These are phyloP conservation scores for Eupeodes luniger DNA, from an alignment of 2,888 invertebrate species.

Conservation along the genomic window DNA sequence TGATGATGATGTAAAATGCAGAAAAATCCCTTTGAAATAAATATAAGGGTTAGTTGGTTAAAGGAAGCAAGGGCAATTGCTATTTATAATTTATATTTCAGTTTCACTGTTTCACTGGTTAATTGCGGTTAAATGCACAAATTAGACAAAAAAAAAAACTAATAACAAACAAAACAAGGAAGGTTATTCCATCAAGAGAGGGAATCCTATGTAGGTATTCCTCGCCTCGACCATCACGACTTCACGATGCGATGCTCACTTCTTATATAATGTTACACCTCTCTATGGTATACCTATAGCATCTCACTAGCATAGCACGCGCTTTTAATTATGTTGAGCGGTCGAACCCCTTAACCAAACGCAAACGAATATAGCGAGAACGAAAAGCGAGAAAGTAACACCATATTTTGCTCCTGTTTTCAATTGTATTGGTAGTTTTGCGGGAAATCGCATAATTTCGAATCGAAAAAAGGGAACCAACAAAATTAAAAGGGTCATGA, in stretches of 20 bases:
- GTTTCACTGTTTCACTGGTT: constrained; percentile 34
- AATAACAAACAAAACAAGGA: constrained; percentile 52
- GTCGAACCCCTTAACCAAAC: constrained; percentile 29
- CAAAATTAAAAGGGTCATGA: constrained; percentile 52
- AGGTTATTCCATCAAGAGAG: constrained; percentile 24
- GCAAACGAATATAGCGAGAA: too few relatives aligned
- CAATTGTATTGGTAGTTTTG: constrained; percentile 36
- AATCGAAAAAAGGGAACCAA: constrained; percentile 14
- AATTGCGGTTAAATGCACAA: constrained; percentile 70
- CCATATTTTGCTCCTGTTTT: constrained; percentile 18
- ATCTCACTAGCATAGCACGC: constrained; percentile 53
- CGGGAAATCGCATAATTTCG: constrained; percentile 51
- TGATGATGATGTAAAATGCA: not conserved
- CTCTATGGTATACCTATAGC: constrained; percentile 1
- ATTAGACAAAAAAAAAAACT: constrained; percentile 41
- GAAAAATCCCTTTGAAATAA: not conserved
- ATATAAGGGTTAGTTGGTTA: constrained; percentile 26
- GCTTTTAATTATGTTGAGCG: constrained; percentile 34
- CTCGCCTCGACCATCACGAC: not conserved
- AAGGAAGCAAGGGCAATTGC: constrained; percentile 27
- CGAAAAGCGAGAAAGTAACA: constrained; percentile 34
- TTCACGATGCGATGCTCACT: constrained; percentile 53
- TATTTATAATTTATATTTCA: constrained; percentile 40
- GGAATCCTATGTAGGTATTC: constrained; percentile 20
- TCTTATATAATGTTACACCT: not conserved